Evolutionary conservation across 2,888 invertebrate genomes (phyloP), one percentile per base, ranked within the genome.

Genomic region (Epinotia ramella): DNA sequence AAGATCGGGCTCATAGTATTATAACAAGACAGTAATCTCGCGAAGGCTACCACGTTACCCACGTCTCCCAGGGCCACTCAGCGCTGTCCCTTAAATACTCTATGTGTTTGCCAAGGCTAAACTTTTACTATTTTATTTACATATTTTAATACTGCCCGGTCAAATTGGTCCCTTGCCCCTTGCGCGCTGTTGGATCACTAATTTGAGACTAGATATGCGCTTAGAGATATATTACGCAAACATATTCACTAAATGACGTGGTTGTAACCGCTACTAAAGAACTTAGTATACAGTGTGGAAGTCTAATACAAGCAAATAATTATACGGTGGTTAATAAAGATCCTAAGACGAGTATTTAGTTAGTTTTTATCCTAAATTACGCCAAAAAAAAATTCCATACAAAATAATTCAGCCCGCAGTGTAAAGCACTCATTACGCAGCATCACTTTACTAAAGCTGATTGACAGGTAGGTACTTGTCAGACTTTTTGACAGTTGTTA

Each of bases 91-190:
- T 59, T 18, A n/a, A 28, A 28, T 40, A 33, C 33, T 24, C 60
- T 60, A 59, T 66, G 66, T 49, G 33, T 68, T 57, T 75, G 65
- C 59, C 59, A 60, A 60, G 65, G 56, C 40, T 53, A 28, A 75
- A 75, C 70, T 71, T 75, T 75, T 24, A 65, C 75, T 66, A 70
- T 75, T 75, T 70, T 75, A 75, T 75, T 75, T 75, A 70, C 75
- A 75, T 75, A 75, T 75, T 75, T 75, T 75, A 75, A 75, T 65
- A 24, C 53, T 20, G 49, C 63, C 11, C 57, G 65, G n/a, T 33
- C 40, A 16, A 63, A 70, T 59, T 70, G 65, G 70, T 66, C 75
- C 70, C 75, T 60, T 71, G 75, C 46, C 49, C 59, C 57, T 49
- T 9, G 16, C 5, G 16, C 6, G 56, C 44, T n/a, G 7, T 40